Evolutionary conservation across 2,797 vertebrate species (phyloP), one percentile per base, ranked within the genome.

Genomic region (Channa striata): DNA sequence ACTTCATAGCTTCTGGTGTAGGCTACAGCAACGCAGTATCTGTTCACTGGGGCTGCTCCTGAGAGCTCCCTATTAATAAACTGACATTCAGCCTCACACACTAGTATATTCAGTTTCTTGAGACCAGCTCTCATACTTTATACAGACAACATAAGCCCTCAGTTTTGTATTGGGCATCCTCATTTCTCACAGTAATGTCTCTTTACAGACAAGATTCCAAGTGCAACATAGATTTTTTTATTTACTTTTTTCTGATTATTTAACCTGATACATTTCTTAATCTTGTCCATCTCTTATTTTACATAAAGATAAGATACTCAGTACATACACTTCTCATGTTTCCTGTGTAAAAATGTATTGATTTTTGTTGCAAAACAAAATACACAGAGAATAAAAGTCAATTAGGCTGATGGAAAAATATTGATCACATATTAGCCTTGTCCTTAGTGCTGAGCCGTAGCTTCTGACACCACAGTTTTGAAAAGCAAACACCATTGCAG

Each of bases 201-300:
- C 59, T 67, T 67, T 57, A 11, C 56, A 49, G 46, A 39, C 39
- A 13, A 57, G 34, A 14, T 58, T 56, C 59, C 44, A 82, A 68
- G 57, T 17, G 33, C n/a, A 2, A 3, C 25, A 83, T 83, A 68
- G 81, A 84, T 30, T 30, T 30, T 30, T 30, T 30, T 30, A 3
- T 30, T 30, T 30, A 3, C 6, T 79, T 85, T 87, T 71, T 76
- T 13, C 43, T 21, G 23, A 68, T 78, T 9, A 71, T 67, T 14
- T 70, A 79, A 83, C 65, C 68, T 53, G 68, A 83, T 79, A 66
- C 74, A 68, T 8, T n/a, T 78, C 72, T 75, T 87, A 40, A 86
- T 90, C 73, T 77, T 77, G 59, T 80, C 69, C 53, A 78, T 78
- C 68, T 85, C 83, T 84, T 78, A 75, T 74, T 82, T 88, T 74